Base-by-base conservation (phyloP, 2,888 invertebrate genomes). In the Melanargia galathea region DNA sequence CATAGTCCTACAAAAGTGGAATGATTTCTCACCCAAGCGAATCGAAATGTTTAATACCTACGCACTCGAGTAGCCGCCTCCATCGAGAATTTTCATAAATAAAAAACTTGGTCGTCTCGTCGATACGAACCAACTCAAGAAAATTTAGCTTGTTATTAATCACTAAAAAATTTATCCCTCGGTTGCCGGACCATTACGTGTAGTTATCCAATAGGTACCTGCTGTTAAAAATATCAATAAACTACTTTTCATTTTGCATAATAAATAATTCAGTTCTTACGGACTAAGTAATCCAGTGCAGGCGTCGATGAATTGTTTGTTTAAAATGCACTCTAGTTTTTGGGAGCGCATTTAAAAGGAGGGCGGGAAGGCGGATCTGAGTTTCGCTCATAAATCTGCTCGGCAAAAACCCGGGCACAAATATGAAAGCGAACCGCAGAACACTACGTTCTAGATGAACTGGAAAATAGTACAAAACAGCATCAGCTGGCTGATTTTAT, bases 281-380 rank as follows among this genome's bases (percentile, higher is more conserved):
- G 13, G 20, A 22, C 54, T 45, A 35, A 18, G 33, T 35, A 24
- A 35, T 58, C n/a, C 8, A 20, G 30, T 20, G 30, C 45, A 46
- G 13, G 33, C 52, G 62, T 65, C 52, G 40, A 54, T 60, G 58
- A 57, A 62, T 58, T 63, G 65, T 67, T 60, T 58, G 57, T 18
- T 63, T 33, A 64, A 69, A 69, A 69, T 64, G 62, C 67, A 62
- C 66, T 64, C 63, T 55, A 56, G 64, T 66, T 70, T 66, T 54
- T 55, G 67, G 59, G 38, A 70, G 57, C 61, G 64, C 57, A 60
- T 69, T 67, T 66, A 70, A 70, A 70, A 69, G 65, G 59, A 64
- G 62, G 63, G 63, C 64, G 65, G 64, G 59, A 62, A 67, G 40
- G 66, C 65, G 56, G 57, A 68, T 60, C 55, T 62, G 43, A 43